Evolutionary conservation across 2,888 invertebrate species (phyloP).

Genomic region (Oligia strigilis): DNA sequence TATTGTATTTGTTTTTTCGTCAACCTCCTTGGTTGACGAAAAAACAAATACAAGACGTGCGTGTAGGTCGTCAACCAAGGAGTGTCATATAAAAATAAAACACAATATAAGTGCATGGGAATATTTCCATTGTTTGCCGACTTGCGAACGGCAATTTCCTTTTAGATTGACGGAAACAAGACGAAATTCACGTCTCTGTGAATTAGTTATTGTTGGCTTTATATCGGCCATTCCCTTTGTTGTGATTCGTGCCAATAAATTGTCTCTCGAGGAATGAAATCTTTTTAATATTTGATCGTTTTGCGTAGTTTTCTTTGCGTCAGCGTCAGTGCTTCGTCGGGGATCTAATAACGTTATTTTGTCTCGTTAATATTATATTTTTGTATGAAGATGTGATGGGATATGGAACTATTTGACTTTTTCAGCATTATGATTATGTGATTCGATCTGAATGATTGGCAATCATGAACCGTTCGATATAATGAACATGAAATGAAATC

Average conservation of each 20-base stretch:
- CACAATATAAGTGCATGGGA: slow-evolving; percentile 39
- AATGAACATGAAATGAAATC: slow-evolving; percentile 27
- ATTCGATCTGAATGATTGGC: slow-evolving; percentile 26
- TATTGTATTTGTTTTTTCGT: slow-evolving; percentile 33
- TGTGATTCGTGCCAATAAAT: slow-evolving; percentile 38
- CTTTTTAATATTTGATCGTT: slow-evolving; percentile 54
- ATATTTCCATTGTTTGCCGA: slow-evolving; percentile 61
- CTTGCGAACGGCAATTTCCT: slow-evolving; percentile 63
- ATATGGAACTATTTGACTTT: not conserved
- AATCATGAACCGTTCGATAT: slow-evolving; percentile 19
- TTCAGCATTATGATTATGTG: not conserved
- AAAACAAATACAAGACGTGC: no score
- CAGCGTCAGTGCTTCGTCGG: not conserved
- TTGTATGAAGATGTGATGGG: not conserved
- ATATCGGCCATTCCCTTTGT: slow-evolving; percentile 54
- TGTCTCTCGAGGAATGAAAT: slow-evolving; percentile 51
- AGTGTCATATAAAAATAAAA: slow-evolving; percentile 58
- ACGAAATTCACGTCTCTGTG: slow-evolving; percentile 58
- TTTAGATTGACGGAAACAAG: slow-evolving; percentile 63
- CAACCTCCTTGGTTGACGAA: not conserved
- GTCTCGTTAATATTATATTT: not conserved
- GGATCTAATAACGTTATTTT: not conserved
- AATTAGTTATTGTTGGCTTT: slow-evolving; percentile 66
- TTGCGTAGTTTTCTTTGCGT: slow-evolving; percentile 3
- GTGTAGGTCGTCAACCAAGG: slow-evolving; percentile 23